Evolutionary conservation across 1,140 invertebrate species (phyloP).

Genomic region (Cotesia vestalis): DNA sequence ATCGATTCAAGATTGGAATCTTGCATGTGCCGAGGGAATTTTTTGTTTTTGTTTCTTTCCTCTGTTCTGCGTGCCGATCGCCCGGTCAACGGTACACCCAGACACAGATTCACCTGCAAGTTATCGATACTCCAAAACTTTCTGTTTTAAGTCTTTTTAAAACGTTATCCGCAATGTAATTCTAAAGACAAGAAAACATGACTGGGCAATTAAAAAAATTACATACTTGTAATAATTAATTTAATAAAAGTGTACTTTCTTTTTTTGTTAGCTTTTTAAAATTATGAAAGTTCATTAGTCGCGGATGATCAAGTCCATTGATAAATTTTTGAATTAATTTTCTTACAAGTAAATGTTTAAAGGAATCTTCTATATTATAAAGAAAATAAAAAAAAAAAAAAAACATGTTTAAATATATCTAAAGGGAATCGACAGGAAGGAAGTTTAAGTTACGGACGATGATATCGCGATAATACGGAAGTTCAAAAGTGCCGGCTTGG

Average conservation of each 20-base stretch:
- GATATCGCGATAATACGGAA: constrained; percentile 46
- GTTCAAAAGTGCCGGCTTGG: constrained; percentile 41
- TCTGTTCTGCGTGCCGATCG: too few relatives aligned
- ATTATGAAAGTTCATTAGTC: too few relatives aligned
- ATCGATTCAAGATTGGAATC: constrained; percentile 37
- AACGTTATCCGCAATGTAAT: constrained; percentile 2
- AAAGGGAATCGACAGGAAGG: constrained; percentile 42
- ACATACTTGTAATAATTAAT: too few relatives aligned
- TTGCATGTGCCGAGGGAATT: constrained; percentile 16
- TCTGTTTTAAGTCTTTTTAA: constrained; percentile 36
- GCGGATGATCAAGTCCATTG: too few relatives aligned
- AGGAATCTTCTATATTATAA: not conserved
- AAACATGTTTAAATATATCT: constrained; percentile 6
- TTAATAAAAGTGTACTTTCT: too few relatives aligned
- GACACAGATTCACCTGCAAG: constrained; percentile 26
- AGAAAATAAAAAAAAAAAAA: not conserved
- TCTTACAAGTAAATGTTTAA: too few relatives aligned
- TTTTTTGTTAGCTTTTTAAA: too few relatives aligned
- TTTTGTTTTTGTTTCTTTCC: constrained; percentile 5
- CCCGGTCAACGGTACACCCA: constrained; percentile 14
- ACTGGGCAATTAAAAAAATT: too few relatives aligned
- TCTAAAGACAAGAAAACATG: too few relatives aligned
- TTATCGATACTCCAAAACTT: constrained; percentile 27
- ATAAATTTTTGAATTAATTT: too few relatives aligned
- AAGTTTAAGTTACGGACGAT: constrained; percentile 45